A percentile compares a stretch with the other conserved stretches of the same genome.
phyloP scores from a whole-genome alignment of 2,113 vertebrate species.

The Seriola aureovittata region DNA sequence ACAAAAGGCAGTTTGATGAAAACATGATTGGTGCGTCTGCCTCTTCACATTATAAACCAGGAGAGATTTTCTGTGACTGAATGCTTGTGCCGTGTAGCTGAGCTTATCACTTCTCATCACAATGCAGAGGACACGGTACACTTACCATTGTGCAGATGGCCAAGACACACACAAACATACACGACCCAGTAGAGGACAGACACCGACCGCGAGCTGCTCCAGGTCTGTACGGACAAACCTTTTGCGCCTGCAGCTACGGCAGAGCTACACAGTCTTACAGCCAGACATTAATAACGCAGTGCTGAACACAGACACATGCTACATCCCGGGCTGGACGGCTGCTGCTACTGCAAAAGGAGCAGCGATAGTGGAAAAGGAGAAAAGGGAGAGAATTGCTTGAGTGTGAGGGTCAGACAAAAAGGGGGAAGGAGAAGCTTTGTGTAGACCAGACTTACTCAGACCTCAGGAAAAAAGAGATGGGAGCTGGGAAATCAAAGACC shows the following conservation, averaged over 20 bases:
- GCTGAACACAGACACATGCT: slow-evolving; percentile 52
- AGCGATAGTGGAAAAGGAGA: slow-evolving; percentile 10
- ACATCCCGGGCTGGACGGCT: slow-evolving; percentile 14
- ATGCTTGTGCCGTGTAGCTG: neutral
- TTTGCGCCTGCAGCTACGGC: slow-evolving; percentile 32
- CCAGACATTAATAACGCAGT: slow-evolving; percentile 51
- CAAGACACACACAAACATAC: slow-evolving; percentile 16
- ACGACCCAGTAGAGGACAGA: slow-evolving; percentile 37
- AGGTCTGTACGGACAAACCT: slow-evolving; percentile 40
- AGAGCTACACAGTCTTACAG: slow-evolving; percentile 32
- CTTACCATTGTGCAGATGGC: slow-evolving; percentile 76
- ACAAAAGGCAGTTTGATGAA: neutral
- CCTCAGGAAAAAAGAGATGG: slow-evolving; percentile 60
- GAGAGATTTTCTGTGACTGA: slow-evolving; percentile 18
- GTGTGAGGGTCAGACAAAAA: neutral
- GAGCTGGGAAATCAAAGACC: slow-evolving; percentile 37
- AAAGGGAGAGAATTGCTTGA: slow-evolving; percentile 5
- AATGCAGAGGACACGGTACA: slow-evolving; percentile 54
- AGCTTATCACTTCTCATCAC: slow-evolving; percentile 43
- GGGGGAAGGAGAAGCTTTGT: slow-evolving; percentile 2
- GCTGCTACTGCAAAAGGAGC: slow-evolving; percentile 41
- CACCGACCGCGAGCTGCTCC: slow-evolving; percentile 39
- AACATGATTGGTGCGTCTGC: neutral
- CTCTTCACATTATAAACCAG: slow-evolving; percentile 13
- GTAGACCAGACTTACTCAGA: slow-evolving; percentile 33